These are phyloP conservation scores for Craniophora ligustri DNA, from an alignment of 2,888 invertebrate genomes.

Conservation along the genomic window DNA sequence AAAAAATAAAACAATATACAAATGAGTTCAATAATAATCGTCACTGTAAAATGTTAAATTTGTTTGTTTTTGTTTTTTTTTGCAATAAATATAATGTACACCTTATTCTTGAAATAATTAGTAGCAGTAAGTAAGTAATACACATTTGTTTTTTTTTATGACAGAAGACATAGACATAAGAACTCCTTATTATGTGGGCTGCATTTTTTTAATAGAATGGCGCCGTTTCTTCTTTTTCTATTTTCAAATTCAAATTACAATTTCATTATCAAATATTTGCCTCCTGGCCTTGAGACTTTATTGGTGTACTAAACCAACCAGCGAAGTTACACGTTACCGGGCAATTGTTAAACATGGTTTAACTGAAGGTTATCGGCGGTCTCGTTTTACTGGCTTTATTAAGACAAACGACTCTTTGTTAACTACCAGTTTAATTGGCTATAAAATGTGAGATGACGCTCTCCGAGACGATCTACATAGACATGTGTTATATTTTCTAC, in stretches of 20 bases:
- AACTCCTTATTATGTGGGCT: no score
- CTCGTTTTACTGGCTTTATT: constrained; percentile 73
- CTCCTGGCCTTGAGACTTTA: constrained; percentile 16
- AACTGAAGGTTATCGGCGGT: constrained; percentile 60
- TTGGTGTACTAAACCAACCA: not conserved
- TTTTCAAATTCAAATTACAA: not conserved
- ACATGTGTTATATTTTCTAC: constrained; percentile 32
- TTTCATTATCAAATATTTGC: not conserved
- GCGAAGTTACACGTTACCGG: constrained; percentile 35
- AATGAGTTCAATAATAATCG: no score
- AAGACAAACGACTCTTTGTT: constrained; percentile 73
- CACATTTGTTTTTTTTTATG: no score
- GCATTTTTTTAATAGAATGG: no score
- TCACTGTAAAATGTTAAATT: no score
- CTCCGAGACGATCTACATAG: constrained; percentile 41
- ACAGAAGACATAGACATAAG: no score
- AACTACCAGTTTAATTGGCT: constrained; percentile 74
- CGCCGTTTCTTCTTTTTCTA: not conserved
- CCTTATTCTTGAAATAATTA: no score
- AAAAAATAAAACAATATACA: no score
- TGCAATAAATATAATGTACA: no score
- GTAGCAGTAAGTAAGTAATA: no score
- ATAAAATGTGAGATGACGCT: constrained; percentile 72
- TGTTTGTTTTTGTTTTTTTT: no score
- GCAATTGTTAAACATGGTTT: constrained; percentile 59